These are phyloP conservation scores for Lepilemur septentrionalis DNA, from an alignment of 2,797 vertebrate genomes.

Conservation along the genomic window DNA sequence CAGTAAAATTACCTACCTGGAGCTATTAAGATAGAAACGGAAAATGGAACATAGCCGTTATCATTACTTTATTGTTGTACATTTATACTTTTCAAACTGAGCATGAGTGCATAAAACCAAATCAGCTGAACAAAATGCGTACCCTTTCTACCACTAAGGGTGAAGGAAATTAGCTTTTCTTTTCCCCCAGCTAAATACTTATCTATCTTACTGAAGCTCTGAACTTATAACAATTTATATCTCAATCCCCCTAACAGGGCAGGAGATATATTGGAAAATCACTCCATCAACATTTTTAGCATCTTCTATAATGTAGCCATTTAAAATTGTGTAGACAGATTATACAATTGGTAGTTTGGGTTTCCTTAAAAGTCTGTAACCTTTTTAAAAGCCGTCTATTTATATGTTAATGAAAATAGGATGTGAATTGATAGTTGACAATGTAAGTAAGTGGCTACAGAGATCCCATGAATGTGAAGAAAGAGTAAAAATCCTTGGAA, in stretches of 20 bases:
- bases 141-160: not conserved
- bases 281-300: not conserved
- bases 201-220: not conserved
- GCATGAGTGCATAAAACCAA: conserved; percentile 52
- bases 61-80: conserved; percentile 59
- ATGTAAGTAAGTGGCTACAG: not conserved
- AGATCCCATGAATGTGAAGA: not conserved
- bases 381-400: not conserved
- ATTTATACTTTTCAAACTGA: conserved; percentile 63
- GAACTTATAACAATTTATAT: not conserved
- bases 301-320: not conserved
- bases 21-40: conserved; percentile 70
- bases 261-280: not conserved
- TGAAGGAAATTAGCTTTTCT: not conserved
- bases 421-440: not conserved
- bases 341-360: not conserved
- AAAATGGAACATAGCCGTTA: conserved; percentile 59
- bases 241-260: not conserved
- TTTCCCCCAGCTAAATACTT: not conserved
- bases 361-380: not conserved
- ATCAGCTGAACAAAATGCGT: conserved; percentile 25
- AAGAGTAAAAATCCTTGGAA: not conserved
- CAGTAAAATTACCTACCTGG: conserved; percentile 59
- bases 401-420: not conserved
- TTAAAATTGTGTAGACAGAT: not conserved